Conservation (phyloP, 2,888 invertebrate species). For the Pollenia angustigena region DNA sequence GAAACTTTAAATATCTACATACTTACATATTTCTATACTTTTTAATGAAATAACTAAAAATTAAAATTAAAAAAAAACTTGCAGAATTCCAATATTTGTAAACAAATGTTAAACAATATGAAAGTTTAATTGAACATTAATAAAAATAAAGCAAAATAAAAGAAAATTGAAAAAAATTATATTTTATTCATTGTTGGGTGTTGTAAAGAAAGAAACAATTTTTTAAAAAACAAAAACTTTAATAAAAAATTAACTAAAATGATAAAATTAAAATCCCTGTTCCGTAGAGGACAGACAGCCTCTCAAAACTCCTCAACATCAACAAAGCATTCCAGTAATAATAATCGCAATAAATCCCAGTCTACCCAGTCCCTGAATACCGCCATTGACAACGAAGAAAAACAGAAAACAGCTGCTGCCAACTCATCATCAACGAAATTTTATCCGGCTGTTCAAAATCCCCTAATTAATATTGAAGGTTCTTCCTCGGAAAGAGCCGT, state of each 20-base stretch:
- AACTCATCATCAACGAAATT: constrained; percentile 76
- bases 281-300: constrained; percentile 92
- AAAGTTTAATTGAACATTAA: constrained; percentile 24
- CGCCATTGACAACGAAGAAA: constrained; percentile 76
- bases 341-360: constrained; percentile 83
- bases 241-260: constrained; percentile 84
- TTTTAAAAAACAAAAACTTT: not conserved
- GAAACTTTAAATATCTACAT: too few relatives aligned
- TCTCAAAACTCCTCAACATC: constrained; percentile 81
- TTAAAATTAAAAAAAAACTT: too few relatives aligned
- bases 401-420: constrained; percentile 69
- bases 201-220: not conserved
- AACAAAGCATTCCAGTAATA: constrained; percentile 78
- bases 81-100: not conserved
- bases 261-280: constrained; percentile 96
- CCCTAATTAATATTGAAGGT: constrained; percentile 75
- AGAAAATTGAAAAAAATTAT: not conserved
- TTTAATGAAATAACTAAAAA: too few relatives aligned
- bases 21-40: too few relatives aligned
- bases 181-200: constrained; percentile 46
- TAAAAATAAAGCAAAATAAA: not conserved
- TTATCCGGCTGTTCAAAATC: constrained; percentile 74
- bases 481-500: constrained; percentile 80
- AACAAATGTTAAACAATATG: constrained; percentile 18
- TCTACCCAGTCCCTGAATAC: constrained; percentile 81